Base-by-base conservation (phyloP, 2,797 vertebrate species). In the Pampus argenteus region DNA sequence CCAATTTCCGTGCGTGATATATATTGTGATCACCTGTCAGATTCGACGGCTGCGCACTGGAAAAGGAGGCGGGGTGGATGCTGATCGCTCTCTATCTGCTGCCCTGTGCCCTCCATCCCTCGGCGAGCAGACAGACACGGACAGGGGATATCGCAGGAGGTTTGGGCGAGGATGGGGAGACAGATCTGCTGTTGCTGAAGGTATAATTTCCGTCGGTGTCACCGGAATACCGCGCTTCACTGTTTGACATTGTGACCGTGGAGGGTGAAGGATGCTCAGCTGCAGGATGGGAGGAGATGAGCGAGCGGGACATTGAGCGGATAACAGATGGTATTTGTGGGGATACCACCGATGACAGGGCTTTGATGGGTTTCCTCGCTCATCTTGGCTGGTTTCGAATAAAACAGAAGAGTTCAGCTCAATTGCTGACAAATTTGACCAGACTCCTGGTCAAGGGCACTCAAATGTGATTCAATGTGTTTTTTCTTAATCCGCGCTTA, bases 221-320 rank as follows among this genome's bases (percentile, higher is more conserved):
- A 42, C 14, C 4, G 58, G 60, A 76, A 79, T 38, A 18, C 15
- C 56, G 71, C 74, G 63, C 73, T 23, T 52, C 47, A 5, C 68
- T 61, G 89, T 93, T 92, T 92, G 91, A 90, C 74, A 84, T 90
- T 92, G 89, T 87, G 91, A 88, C 84, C 92, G 82, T 87, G 91
- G 93, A 96, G 96, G 96, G 96, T 97, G 92, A 98, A 96, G 89
- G 96, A 97, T 91, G 95, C 95, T 91, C 95, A 95, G 93, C 87
- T 95, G 90, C 94, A 94, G 92, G 95, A 94, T 72, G 94, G 93
- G 80, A 86, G 86, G 88, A 81, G 84, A 81, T 67, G 85, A 78
- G 71, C 31, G 57, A 69, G 63, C 14, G 28, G 36, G 58, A 78
- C 63, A 67, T 76, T 58, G 78, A 59, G 62, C 64, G 72, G 76